phyloP scores from a whole-genome alignment of 2,888 invertebrate genomes.

The Stomorhina lunata region DNA sequence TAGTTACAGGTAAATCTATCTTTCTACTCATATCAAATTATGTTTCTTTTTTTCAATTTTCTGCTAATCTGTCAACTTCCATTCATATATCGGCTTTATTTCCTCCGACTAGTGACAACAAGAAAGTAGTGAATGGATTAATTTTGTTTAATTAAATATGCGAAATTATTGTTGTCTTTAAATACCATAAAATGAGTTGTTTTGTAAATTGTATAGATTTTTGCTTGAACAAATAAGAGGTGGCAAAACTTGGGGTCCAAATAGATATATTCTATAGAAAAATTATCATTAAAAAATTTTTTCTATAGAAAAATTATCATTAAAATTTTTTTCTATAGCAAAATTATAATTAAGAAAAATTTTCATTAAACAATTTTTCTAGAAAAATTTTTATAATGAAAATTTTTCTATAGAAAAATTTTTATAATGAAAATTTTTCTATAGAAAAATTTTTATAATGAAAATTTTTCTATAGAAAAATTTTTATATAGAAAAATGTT shows the following conservation, averaged over 20 bases:
- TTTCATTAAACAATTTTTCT: background rate
- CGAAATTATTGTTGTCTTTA: background rate
- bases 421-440: background rate
- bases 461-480: background rate
- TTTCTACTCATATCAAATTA: background rate
- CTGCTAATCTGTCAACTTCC: constrained; percentile 39
- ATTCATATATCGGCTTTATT: too few relatives aligned
- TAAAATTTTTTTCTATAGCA: background rate
- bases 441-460: too few relatives aligned
- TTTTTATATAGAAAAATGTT: background rate
- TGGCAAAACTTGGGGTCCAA: background rate
- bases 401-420: background rate
- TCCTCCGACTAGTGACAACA: background rate
- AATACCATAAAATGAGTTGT: background rate
- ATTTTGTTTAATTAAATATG: constrained; percentile 5
- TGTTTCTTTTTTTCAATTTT: constrained; percentile 13
- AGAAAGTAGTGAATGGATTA: constrained; percentile 25
- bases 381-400: background rate
- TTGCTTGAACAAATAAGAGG: too few relatives aligned
- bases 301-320: background rate
- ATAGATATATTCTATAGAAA: background rate
- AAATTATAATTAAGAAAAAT: background rate
- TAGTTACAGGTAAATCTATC: constrained; percentile 4
- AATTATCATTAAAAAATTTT: too few relatives aligned
- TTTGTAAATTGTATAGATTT: background rate